These are phyloP conservation scores for Mormyrus iriodes DNA, from an alignment of 2,113 vertebrate genomes.

Conservation along the genomic window DNA sequence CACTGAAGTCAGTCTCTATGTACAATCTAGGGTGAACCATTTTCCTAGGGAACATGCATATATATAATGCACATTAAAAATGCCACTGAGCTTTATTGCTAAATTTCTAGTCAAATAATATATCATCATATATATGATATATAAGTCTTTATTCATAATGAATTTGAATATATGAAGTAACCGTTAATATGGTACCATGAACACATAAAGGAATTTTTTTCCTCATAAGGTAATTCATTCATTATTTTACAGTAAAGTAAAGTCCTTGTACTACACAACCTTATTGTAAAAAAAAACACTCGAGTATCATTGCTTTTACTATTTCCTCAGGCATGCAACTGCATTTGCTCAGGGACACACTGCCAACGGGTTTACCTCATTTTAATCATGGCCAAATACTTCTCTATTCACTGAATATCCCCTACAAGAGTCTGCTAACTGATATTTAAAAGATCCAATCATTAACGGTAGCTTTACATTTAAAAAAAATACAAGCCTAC, in stretches of 20 bases:
- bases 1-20: background rate
- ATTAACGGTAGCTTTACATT: background rate
- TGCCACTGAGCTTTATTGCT: background rate
- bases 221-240: background rate
- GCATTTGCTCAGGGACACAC: background rate
- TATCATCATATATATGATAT: background rate
- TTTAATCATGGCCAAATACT: background rate
- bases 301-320: background rate
- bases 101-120: background rate
- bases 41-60: background rate
- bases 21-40: background rate
- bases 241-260: background rate
- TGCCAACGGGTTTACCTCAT: background rate
- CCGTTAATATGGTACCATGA: background rate
- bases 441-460: background rate
- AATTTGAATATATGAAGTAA: background rate
- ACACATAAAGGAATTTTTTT: background rate
- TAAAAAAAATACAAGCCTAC: background rate
- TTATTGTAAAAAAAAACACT: background rate
- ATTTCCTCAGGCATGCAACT: background rate
- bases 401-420: background rate
- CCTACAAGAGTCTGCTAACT: background rate
- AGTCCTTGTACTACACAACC: background rate
- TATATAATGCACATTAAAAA: background rate
- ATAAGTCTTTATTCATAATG: background rate